phyloP scores from a whole-genome alignment of 2,797 vertebrate genomes.

The Macropus fuliginosus region DNA sequence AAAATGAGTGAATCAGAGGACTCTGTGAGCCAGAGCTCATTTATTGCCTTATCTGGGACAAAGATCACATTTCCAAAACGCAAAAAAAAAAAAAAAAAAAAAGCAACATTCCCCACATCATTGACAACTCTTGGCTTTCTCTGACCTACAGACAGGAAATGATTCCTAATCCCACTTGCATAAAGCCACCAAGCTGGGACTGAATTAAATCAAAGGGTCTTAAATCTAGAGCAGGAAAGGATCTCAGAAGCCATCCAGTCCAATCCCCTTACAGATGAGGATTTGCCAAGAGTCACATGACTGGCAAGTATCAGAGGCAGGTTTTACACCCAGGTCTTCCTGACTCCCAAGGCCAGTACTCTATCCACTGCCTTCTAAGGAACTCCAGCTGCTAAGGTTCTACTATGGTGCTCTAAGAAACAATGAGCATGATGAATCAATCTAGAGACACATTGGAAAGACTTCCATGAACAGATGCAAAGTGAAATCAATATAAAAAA shows the following conservation, averaged over 20 bases:
- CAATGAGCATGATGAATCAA: neutral
- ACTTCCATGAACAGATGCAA: neutral
- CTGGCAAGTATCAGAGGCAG: neutral
- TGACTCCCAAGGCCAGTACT: neutral
- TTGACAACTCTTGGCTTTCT: neutral
- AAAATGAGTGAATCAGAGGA: neutral
- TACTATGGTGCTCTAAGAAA: neutral
- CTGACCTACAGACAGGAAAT: neutral
- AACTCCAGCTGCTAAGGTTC: neutral
- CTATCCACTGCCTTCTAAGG: neutral
- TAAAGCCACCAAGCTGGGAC: neutral
- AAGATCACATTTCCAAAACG: constrained; percentile 2
- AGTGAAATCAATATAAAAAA: neutral
- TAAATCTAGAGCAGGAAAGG: neutral
- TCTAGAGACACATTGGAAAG: neutral
- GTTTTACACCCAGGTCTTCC: neutral
- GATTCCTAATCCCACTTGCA: neutral
- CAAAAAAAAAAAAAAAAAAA: neutral
- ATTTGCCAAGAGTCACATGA: neutral
- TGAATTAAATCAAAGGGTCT: neutral
- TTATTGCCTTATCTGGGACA: neutral
- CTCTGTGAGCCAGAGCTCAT: neutral
- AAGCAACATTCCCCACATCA: neutral
- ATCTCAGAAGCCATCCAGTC: neutral
- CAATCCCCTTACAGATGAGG: neutral